phyloP scores from a whole-genome alignment of 2,888 invertebrate genomes.

The Clepsis dumicolana region DNA sequence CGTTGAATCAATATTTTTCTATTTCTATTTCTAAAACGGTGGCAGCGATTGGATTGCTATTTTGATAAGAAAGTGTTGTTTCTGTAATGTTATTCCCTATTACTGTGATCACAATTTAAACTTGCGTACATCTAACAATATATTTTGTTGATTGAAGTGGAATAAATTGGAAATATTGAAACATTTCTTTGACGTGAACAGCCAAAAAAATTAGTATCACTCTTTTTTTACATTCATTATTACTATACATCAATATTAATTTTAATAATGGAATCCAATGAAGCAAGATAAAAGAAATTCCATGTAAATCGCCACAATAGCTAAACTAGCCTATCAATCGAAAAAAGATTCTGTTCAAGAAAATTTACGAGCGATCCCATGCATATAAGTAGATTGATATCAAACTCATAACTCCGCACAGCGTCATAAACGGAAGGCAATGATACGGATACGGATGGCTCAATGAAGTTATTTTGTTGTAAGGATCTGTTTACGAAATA shows the following conservation, averaged over 20 bases:
- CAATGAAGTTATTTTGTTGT: slow-evolving; percentile 7
- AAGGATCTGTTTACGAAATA: slow-evolving; percentile 6
- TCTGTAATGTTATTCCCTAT: background rate
- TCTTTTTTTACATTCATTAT: background rate
- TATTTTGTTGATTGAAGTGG: background rate
- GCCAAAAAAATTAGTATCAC: background rate
- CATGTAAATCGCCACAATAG: slow-evolving; percentile 3
- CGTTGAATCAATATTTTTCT: no score
- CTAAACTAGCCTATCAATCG: background rate
- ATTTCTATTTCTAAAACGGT: no score
- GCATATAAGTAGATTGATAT: slow-evolving; percentile 27
- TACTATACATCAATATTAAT: background rate
- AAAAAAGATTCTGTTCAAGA: slow-evolving; percentile 9
- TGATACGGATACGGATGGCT: slow-evolving; percentile 3
- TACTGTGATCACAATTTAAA: no score
- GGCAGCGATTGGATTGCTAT: background rate
- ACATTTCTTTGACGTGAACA: no score
- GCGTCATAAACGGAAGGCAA: slow-evolving; percentile 24
- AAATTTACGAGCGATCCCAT: slow-evolving; percentile 16
- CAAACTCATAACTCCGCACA: slow-evolving; percentile 8
- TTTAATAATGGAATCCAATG: background rate
- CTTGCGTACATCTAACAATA: no score
- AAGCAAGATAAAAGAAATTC: background rate
- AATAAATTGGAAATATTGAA: no score
- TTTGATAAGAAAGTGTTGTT: background rate